These are phyloP conservation scores for Nipponia nippon DNA, from an alignment of 2,113 vertebrate genomes.

Conservation along the genomic window DNA sequence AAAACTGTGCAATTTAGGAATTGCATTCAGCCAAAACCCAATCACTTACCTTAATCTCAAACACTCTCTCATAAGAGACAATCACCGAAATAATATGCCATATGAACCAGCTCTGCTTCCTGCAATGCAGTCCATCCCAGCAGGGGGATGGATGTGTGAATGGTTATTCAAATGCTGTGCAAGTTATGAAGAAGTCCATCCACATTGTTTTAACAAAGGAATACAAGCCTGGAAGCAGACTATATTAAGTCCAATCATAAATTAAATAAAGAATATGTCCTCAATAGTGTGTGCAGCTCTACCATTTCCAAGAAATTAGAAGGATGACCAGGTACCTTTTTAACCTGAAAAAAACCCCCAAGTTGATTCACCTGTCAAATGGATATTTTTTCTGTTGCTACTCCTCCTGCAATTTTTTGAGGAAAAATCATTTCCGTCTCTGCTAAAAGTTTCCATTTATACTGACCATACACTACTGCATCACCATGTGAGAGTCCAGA, in stretches of 20 bases:
- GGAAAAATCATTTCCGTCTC: background rate
- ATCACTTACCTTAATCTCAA: background rate
- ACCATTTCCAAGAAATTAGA: background rate
- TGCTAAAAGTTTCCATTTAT: background rate
- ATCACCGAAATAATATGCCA: background rate
- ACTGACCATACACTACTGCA: background rate
- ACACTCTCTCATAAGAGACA: background rate
- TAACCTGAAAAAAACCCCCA: background rate
- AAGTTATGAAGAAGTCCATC: background rate
- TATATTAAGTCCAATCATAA: background rate
- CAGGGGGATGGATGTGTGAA: rapidly evolving
- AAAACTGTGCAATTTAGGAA: background rate
- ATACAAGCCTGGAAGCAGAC: background rate
- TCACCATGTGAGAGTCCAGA: background rate
- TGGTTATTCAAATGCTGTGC: background rate
- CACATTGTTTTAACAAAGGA: background rate
- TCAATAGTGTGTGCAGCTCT: background rate
- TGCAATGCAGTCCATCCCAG: background rate
- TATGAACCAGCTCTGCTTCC: background rate
- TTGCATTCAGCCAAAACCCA: background rate
- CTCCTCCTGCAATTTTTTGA: background rate
- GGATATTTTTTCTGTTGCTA: background rate
- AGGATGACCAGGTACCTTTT: background rate
- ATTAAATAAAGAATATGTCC: background rate
- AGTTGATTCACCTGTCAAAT: background rate